Percentiles rank a stretch among this genome's conserved stretches.
These are phyloP conservation scores for Automeris io DNA, from an alignment of 2,888 invertebrate species.

Conservation along the genomic window DNA sequence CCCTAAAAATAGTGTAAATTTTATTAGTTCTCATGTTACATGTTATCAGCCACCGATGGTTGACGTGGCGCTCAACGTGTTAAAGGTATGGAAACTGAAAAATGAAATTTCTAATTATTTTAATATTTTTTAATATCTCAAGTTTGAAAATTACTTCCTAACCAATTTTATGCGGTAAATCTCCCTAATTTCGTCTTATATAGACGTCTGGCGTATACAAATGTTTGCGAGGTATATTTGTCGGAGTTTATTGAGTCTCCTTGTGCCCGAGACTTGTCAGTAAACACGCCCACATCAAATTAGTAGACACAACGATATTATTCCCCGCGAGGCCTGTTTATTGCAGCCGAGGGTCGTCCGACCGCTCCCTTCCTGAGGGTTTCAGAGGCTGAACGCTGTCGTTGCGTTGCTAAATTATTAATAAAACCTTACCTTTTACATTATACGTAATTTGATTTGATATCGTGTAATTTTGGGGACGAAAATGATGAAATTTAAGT, in stretches of 20 bases:
- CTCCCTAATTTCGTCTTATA: not conserved
- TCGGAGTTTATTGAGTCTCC: slow-evolving; percentile 17
- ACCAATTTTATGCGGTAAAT: not conserved
- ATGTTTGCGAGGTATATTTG: slow-evolving; percentile 6
- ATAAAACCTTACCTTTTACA: not conserved
- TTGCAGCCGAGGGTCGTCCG: slow-evolving; percentile 29
- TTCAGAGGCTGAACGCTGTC: not conserved
- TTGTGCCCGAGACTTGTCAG: slow-evolving; percentile 15
- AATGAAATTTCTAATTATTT: too few species aligned
- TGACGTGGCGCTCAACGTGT: too few species aligned
- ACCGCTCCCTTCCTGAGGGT: slow-evolving; percentile 16
- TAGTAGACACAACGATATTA: slow-evolving; percentile 42
- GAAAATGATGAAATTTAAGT: too few species aligned
- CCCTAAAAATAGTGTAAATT: too few species aligned
- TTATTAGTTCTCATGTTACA: too few species aligned
- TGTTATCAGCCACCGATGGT: too few species aligned
- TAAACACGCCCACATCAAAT: slow-evolving; percentile 31
- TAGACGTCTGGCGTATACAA: not conserved
- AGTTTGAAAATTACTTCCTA: too few species aligned
- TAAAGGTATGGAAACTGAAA: too few species aligned
- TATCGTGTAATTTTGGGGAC: too few species aligned
- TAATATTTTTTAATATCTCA: too few species aligned
- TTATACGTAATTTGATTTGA: too few species aligned
- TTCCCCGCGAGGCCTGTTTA: slow-evolving; percentile 38
- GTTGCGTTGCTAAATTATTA: slow-evolving; percentile 1